A percentile compares a stretch with the other conserved stretches of the same genome.
phyloP scores from a whole-genome alignment of 2,113 vertebrate species.

The Sturnus vulgaris region DNA sequence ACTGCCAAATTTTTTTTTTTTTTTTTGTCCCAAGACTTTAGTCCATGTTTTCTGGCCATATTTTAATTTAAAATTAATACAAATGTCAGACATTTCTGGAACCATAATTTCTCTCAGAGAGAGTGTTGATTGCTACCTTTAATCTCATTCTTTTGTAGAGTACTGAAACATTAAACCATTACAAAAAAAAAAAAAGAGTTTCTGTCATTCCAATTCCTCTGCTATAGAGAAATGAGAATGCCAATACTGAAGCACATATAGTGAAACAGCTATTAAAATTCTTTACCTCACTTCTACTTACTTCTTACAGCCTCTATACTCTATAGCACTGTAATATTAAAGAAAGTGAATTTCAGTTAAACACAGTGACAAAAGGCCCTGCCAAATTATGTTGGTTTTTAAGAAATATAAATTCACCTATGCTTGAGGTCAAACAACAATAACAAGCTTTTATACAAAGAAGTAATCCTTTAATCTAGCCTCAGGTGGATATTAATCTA shows the following conservation, averaged over 20 bases:
- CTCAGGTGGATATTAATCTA: not conserved
- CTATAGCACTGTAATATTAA: accelerated
- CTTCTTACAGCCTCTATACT: not conserved
- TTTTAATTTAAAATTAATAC: not conserved
- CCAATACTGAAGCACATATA: not conserved
- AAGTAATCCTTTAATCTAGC: not conserved
- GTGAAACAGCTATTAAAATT: not conserved
- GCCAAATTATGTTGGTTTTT: not conserved
- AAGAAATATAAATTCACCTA: not conserved
- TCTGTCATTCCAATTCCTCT: not conserved
- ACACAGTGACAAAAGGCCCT: not conserved
- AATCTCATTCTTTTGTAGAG: not conserved
- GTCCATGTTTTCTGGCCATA: not conserved
- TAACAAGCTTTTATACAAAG: not conserved
- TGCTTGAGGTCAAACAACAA: not conserved
- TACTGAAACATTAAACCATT: not conserved
- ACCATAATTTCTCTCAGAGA: not conserved
- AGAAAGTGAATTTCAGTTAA: not conserved
- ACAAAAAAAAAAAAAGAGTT: not conserved
- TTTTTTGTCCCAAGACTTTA: not conserved
- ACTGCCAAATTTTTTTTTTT: not conserved
- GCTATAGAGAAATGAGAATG: not conserved
- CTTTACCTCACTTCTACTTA: not conserved
- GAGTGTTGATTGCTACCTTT: not conserved
- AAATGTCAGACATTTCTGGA: not conserved